These are phyloP conservation scores for Endotricha flammealis DNA, from an alignment of 2,888 invertebrate species.

Conservation along the genomic window DNA sequence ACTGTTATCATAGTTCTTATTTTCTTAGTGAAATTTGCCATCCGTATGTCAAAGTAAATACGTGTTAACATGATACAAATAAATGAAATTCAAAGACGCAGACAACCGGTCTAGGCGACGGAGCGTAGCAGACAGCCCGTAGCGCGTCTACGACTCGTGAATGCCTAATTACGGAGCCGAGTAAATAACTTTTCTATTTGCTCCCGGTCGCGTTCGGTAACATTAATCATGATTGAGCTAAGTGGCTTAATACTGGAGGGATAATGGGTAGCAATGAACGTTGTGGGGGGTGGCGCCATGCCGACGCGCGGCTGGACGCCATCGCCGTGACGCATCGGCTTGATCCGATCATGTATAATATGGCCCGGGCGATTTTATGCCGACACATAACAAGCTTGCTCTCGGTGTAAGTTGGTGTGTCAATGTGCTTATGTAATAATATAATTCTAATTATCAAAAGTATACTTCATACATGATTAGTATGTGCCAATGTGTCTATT, in stretches of 20 bases:
- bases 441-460: no score
- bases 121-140: conserved; percentile 60
- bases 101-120: conserved; percentile 64
- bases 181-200: conserved; percentile 78
- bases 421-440: no score
- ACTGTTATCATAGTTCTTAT: no score
- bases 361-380: conserved; percentile 4
- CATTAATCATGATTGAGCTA: conserved; percentile 80
- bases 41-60: no score
- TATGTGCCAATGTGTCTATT: no score
- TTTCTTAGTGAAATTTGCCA: no score
- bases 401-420: no score
- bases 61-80: background rate
- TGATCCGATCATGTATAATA: conserved; percentile 17
- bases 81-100: conserved; percentile 23
- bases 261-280: conserved; percentile 75
- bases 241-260: conserved; percentile 78
- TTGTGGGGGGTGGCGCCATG: conserved; percentile 69
- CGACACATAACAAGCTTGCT: conserved; percentile 5
- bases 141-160: conserved; percentile 64
- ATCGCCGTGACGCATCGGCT: conserved; percentile 29
- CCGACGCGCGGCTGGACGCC: conserved; percentile 58
- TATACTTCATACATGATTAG: no score
- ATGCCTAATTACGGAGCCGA: conserved; percentile 74
- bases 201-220: conserved; percentile 70